Conservation (phyloP, 1,140 invertebrate species). For the Manduca sexta region DNA sequence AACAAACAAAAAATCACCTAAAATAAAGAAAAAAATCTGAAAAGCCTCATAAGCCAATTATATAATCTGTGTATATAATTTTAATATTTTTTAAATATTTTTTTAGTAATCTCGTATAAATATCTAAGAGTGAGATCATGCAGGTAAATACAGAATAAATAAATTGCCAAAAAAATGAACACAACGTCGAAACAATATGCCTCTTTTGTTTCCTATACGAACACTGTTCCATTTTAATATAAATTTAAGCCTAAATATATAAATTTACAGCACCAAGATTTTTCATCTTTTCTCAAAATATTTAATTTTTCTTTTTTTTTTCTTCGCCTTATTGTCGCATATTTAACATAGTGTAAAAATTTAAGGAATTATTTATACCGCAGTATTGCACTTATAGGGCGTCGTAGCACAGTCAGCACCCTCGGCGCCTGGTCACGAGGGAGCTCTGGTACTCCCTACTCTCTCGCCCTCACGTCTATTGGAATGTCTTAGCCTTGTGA, state of each 20-base stretch:
- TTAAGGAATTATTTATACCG: constrained; percentile 60
- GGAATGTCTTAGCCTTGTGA: constrained; percentile 50
- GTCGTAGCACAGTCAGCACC: not conserved
- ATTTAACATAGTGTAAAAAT: constrained; percentile 68
- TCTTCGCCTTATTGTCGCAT: constrained; percentile 72
- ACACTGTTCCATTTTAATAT: constrained; percentile 64
- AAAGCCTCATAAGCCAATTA: constrained; percentile 71
- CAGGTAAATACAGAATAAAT: constrained; percentile 68
- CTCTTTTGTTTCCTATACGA: constrained; percentile 68
- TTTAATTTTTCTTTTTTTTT: constrained; percentile 41
- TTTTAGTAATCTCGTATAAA: constrained; percentile 72
- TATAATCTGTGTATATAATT: constrained; percentile 63
- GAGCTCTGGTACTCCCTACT: not conserved
- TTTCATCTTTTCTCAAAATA: constrained; percentile 71
- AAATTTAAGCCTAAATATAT: constrained; percentile 72
- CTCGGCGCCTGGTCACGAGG: not conserved
- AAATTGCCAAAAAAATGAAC: constrained; percentile 70
- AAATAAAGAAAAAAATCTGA: constrained; percentile 57
- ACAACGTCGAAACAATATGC: constrained; percentile 67
- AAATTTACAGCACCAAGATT: constrained; percentile 73
- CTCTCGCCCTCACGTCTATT: constrained; percentile 26
- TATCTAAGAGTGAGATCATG: constrained; percentile 71
- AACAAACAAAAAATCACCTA: constrained; percentile 55
- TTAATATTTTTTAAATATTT: constrained; percentile 60
- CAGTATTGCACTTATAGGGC: constrained; percentile 61